Evolutionary conservation across 2,888 invertebrate species (phyloP).

Genomic region (Chironomus tentans): DNA sequence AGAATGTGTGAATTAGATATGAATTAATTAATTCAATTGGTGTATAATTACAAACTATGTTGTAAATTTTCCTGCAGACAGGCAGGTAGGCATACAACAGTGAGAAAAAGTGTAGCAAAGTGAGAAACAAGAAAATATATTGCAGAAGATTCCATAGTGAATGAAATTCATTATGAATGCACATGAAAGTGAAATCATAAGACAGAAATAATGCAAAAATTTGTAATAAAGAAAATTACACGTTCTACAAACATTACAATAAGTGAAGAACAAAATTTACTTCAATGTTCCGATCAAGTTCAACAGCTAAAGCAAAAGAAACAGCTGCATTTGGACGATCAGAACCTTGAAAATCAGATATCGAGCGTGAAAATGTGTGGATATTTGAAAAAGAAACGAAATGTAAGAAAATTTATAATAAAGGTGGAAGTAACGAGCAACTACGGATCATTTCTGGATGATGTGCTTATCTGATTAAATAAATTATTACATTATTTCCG

Average conservation of each 20-base stretch:
- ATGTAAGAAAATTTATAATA: slow-evolving; percentile 31
- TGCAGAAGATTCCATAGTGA: not conserved
- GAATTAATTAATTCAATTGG: not conserved
- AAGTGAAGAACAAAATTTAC: not conserved
- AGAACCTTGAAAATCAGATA: slow-evolving; percentile 14
- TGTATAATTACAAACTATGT: not conserved
- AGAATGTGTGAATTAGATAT: not conserved
- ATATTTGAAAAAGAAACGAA: slow-evolving; percentile 37
- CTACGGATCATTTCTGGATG: not conserved
- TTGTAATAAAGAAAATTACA: slow-evolving; percentile 30
- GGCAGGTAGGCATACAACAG: not conserved
- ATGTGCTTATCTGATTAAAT: no score
- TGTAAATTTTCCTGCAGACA: not conserved
- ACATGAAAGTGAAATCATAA: slow-evolving; percentile 15
- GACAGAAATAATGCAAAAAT: slow-evolving; percentile 29
- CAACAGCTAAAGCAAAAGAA: not conserved
- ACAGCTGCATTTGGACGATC: not conserved
- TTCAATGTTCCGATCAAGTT: not conserved
- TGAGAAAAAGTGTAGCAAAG: not conserved
- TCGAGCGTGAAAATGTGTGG: slow-evolving; percentile 35
- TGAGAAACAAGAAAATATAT: not conserved
- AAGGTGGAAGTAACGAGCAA: not conserved
- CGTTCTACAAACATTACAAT: slow-evolving; percentile 26
- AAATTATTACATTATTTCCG: no score
- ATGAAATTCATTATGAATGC: not conserved